Base-by-base conservation (phyloP, 1,140 invertebrate species). In the Bombus confusus region DNA sequence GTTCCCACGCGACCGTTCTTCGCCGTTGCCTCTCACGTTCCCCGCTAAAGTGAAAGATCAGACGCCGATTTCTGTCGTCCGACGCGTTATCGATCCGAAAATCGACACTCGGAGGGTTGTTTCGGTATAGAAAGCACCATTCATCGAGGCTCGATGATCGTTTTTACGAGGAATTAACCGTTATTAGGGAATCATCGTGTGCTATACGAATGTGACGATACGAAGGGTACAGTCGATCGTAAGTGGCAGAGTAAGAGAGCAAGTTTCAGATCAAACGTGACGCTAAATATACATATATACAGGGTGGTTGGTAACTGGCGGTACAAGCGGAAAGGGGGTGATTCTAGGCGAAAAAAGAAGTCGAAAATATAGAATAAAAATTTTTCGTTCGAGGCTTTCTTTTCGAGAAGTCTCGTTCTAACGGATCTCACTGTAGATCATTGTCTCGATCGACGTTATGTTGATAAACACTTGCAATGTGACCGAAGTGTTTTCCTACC, bases 1-100 rank as follows among this genome's bases (percentile, higher is more conserved):
- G 90, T 93, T 92, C 89, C 90, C 91, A 92, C 88, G 91, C 87
- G 90, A 87, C 83, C 62, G 31, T 87, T 87, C 79, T 47, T 57
- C 74, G 39, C 37, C 64, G 31, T 62, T 18, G 69, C 75, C 88
- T 86, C 88, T 89, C 87, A 88, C 88, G 79, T 83, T 87, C 62
- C n/a, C 37, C 66, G 39, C 12, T 41, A 31, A 75, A 88, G 79
- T 72, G 87, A 89, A 88, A 88, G 83, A 89, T 89, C 75, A 71
- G 79, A 43, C 74, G 64, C 79, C 79, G 68, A 83, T 75, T 86
- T 88, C 75, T 69, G 87, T 86, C 76, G 34, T 76, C 31, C 80
- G 43, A 47, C 52, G 73, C 73, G 73, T 85, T 78, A 64, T 64
- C 68, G 47, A 12, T 12, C 64, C 73, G 59, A n/a, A 57, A 66